A percentile compares a stretch with the other conserved stretches of the same genome.
Evolutionary conservation across 2,797 vertebrate species (phyloP).

Genomic region (Danio tinwini): DNA sequence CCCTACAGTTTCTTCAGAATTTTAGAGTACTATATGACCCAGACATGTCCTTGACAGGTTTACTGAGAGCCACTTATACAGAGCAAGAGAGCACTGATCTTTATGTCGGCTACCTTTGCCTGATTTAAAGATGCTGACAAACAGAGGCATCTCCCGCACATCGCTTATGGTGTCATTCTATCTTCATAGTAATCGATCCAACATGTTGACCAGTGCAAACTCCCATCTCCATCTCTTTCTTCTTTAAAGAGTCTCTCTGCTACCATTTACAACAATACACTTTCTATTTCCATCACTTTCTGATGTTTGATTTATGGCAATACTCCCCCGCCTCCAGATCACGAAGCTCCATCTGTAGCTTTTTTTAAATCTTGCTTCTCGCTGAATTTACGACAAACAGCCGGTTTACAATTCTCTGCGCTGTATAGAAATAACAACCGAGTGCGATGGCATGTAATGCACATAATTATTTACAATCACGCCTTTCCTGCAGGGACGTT

Average conservation of each 20-base stretch:
- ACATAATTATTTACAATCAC: constrained; percentile 74
- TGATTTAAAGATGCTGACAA: constrained; percentile 35
- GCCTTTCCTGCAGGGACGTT: constrained; percentile 65
- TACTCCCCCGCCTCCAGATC: constrained; percentile 48
- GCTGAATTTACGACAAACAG: constrained; percentile 69
- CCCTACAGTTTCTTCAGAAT: not conserved
- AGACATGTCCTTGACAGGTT: constrained; percentile 5
- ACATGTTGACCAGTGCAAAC: constrained; percentile 18
- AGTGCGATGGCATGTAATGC: constrained; percentile 62
- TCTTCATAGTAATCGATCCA: constrained; percentile 61
- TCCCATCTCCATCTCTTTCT: constrained; percentile 24
- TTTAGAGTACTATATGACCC: constrained; percentile 1
- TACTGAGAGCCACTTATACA: not conserved
- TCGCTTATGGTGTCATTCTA: constrained; percentile 27
- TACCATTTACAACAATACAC: constrained; percentile 62
- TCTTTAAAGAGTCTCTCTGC: constrained; percentile 40
- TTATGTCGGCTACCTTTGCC: constrained; percentile 3
- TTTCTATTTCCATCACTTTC: constrained; percentile 65
- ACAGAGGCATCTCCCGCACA: constrained; percentile 8
- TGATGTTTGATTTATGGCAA: constrained; percentile 61
- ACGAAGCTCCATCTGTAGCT: constrained; percentile 62
- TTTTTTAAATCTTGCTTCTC: constrained; percentile 61
- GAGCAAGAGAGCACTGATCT: constrained; percentile 3
- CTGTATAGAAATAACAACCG: constrained; percentile 72
- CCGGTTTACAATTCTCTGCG: constrained; percentile 70